Evolutionary conservation across 2,888 invertebrate species (phyloP).

Genomic region (Stenolophus ochropezus): DNA sequence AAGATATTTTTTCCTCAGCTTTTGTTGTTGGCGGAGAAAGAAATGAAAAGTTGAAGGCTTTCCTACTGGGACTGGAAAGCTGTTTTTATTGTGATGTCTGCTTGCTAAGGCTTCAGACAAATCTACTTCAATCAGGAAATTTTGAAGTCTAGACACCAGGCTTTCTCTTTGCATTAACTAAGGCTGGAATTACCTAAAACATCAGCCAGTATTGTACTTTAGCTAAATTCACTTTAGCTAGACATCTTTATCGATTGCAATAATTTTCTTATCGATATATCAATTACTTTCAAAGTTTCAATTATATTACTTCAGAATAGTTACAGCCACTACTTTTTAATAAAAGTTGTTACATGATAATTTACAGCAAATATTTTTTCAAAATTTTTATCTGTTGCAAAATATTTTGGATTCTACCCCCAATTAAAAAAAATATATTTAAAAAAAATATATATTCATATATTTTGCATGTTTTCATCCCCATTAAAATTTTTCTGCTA

Average conservation of each 20-base stretch:
- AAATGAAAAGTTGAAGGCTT: conserved; percentile 41
- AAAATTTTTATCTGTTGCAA: too few species aligned
- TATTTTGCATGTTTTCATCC: too few species aligned
- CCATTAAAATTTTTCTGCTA: too few species aligned
- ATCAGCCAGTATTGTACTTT: background rate
- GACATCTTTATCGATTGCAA: background rate
- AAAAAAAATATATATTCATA: too few species aligned
- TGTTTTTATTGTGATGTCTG: conserved; percentile 11
- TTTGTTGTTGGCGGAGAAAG: conserved; percentile 37
- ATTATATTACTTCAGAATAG: too few species aligned
- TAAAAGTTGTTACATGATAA: too few species aligned
- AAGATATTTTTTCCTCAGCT: conserved; percentile 44
- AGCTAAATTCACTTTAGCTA: background rate
- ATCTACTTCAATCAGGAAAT: conserved; percentile 22
- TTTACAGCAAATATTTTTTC: too few species aligned
- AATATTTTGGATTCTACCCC: too few species aligned
- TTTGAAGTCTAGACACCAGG: conserved; percentile 17
- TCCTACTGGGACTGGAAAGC: conserved; percentile 36
- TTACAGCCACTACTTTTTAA: too few species aligned
- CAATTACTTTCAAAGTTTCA: too few species aligned
- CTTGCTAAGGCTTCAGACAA: conserved; percentile 13
- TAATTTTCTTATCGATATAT: too few species aligned
- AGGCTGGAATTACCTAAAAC: background rate
- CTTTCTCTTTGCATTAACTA: background rate
- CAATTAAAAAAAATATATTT: too few species aligned